Conservation (phyloP, 2,888 invertebrate genomes). For the Polydesmus complanatus region DNA sequence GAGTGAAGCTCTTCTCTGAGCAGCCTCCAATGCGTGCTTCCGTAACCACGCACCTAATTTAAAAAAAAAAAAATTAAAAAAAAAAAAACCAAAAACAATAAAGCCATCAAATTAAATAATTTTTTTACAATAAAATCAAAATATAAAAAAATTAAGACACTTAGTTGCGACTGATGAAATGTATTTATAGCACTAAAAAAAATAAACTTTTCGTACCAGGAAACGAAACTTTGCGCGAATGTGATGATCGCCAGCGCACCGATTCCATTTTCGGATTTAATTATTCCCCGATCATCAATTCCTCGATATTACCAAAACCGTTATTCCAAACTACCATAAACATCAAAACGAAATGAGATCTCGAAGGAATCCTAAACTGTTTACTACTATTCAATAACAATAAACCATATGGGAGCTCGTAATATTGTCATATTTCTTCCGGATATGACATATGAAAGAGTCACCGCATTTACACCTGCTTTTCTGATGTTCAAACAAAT, state of each 20-base stretch:
- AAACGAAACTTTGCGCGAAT: constrained; percentile 7
- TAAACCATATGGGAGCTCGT: too few species aligned
- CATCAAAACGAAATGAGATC: too few species aligned
- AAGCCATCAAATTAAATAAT: background rate
- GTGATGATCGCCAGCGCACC: background rate
- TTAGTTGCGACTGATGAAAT: background rate
- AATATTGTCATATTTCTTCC: too few species aligned
- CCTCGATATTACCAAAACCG: too few species aligned
- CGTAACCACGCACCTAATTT: constrained; percentile 36
- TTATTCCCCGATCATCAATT: too few species aligned
- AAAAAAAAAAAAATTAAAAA: background rate
- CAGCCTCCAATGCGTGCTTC: constrained; percentile 59
- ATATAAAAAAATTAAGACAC: background rate
- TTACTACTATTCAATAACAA: too few species aligned
- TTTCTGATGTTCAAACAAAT: background rate
- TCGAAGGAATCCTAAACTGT: too few species aligned
- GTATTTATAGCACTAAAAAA: background rate
- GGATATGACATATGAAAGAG: too few species aligned
- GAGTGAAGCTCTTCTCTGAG: constrained; percentile 60
- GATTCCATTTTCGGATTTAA: background rate
- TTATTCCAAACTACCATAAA: too few species aligned
- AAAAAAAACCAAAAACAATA: background rate
- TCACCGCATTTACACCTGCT: background rate
- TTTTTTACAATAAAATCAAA: too few species aligned
- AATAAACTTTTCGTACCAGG: constrained; percentile 5